Base-by-base conservation (phyloP, 2,113 vertebrate genomes). In the Oreocharis arfaki region DNA sequence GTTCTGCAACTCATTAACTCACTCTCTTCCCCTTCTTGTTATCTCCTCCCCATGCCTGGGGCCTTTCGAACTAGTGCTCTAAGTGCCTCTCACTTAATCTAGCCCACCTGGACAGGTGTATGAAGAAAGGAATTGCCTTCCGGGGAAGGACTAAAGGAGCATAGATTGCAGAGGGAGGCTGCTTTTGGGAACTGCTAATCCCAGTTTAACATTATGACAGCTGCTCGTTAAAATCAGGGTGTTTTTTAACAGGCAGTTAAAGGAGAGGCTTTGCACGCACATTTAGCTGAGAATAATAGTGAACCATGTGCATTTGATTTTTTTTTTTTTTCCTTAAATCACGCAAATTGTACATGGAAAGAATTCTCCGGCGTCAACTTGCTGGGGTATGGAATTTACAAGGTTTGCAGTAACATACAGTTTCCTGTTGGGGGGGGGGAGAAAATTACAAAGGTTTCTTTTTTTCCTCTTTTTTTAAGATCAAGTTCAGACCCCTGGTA, bases 1-100 rank as follows among this genome's bases (percentile, higher is more conserved):
- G 79, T 94, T 96, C 95, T 95, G 96, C 95, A 97, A 96, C 92
- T 96, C 94, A 95, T 97, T 97, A 96, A 96, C 94, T 96, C 94
- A 63, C 82, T 96, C 94, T 96, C 96, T 97, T 95, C 90, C 92
- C 93, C 87, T 91, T 84, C 91, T 96, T 90, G 87, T 89, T 91
- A 92, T 95, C 93, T 95, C 92, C 87, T 84, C 89, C 96, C 61
- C 53, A 3, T 57, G 85, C 87, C 93, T 49, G 64, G 39, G 92
- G 93, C 91, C 78, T 82, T 90, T 94, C 16, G 3, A 82, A 71
- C 56, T 21, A 16, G 81, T 67, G 80, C 79, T 84, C 87, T 76
- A 68, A 91, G 93, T 70, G 82, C 91, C 90, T 89, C 90, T 84
- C 94, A 41, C 85, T 97, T 96, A 96, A 97, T 96, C 85, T 92